Evolutionary conservation across 1,140 invertebrate species (phyloP), one percentile per base, ranked within the genome.

Genomic region (Melanaphis sacchari): DNA sequence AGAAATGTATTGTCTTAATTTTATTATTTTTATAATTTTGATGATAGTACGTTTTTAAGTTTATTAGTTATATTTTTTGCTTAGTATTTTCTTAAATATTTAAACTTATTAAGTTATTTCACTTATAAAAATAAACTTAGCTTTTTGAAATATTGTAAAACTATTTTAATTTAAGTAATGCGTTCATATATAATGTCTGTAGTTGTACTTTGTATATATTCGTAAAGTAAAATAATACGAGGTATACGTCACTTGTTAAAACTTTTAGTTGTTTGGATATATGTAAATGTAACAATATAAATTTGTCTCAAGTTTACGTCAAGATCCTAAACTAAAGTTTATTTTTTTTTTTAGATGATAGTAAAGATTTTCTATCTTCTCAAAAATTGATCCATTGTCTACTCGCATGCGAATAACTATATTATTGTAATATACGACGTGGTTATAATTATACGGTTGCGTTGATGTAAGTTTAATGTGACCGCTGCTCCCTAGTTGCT

Each of bases 381-480:
- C n/a, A 76, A 26, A 41, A 85, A 85, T 85, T 85, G 82, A 85
- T 40, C 41, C 82, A 26, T 85, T 40, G 24, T 41, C 40, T 46
- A n/a, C 36, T n/a, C 40, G 22, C 9, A n/a, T 9, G 31, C 26
- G 43, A 87, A 87, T 31, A 46, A 46, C 40, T 87, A 87, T 87
- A 46, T 46, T 49, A 88, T 49, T 43, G n/a, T 88, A 88, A 38
- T 90, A 90, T 54, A 38, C n/a, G 40, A 52, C 38, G 87, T 22
- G 46, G 24, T 52, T 89, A 89, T 89, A 89, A 89, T 89, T 89
- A 89, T 89, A 52, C 26, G 46, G 46, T 89, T n/a, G 87, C 36
- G 49, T 38, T 52, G 88, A 90, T 90, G 36, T 54, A 54, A 90
- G 88, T 90, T 90, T 90, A 90, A 89, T 52, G 46, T 21, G 87